Conservation (phyloP, 2,797 vertebrate species). For the Pampus argenteus region DNA sequence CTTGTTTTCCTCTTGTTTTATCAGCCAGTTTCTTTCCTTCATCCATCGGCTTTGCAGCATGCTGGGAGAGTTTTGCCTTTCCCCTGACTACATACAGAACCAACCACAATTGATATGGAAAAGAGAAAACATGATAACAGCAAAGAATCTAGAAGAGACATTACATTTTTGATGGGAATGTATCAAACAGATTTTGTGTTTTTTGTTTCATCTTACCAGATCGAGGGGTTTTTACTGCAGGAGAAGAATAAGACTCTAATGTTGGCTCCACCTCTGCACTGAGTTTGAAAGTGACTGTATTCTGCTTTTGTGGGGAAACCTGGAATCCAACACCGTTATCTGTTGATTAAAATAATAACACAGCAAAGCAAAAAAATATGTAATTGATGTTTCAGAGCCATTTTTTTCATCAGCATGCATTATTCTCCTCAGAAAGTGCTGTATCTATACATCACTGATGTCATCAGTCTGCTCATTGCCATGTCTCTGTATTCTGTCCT, state of each 20-base stretch:
- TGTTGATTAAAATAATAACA: slow-evolving; percentile 40
- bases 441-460: neutral
- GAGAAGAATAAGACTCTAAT: slow-evolving; percentile 1
- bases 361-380: neutral
- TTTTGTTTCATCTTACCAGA: slow-evolving; percentile 58
- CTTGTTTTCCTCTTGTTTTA: slow-evolving; percentile 11
- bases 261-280: slow-evolving; percentile 24
- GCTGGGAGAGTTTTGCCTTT: slow-evolving; percentile 52
- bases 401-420: neutral
- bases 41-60: slow-evolving; percentile 24
- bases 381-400: neutral
- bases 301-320: slow-evolving; percentile 56
- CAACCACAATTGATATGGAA: neutral
- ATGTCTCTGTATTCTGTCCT: neutral
- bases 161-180: neutral
- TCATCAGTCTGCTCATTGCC: neutral
- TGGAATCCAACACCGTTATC: slow-evolving; percentile 31
- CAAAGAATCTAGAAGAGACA: neutral
- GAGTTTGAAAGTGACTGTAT: slow-evolving; percentile 27
- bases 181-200: neutral
- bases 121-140: neutral
- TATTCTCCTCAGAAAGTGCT: neutral
- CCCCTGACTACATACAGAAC: slow-evolving; percentile 51
- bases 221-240: slow-evolving; percentile 49
- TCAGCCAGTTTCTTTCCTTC: slow-evolving; percentile 7